Evolutionary conservation across 35 echinoderm and acorn worm species (phyloP), one percentile per base, ranked within the genome.

Genomic region (Ophiothrix spiculata): DNA sequence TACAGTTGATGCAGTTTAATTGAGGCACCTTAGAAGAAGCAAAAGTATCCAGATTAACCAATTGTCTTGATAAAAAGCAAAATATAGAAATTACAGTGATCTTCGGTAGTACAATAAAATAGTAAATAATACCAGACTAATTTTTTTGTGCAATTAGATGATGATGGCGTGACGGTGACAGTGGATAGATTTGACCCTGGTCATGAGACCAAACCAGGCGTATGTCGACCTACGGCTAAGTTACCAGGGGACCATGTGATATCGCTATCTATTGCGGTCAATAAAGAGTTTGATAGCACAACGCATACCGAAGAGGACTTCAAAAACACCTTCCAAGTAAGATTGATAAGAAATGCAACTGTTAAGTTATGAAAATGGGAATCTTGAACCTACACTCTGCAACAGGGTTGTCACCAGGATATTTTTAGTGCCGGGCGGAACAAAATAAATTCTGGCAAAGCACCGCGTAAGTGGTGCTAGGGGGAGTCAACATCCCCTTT

Each of bases 101-200:
- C 14, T 21, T 23, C 39, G n/a, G n/a, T n/a, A n/a, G n/a, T n/a
- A n/a, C n/a, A n/a, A n/a, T n/a, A n/a, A n/a, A n/a, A n/a, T n/a
- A n/a, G n/a, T n/a, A n/a, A n/a, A n/a, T n/a, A n/a, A n/a, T n/a
- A n/a, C n/a, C n/a, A n/a, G n/a, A n/a, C n/a, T 29, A 40, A 36
- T 74, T 32, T 79, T 79, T 28, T 39, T 64, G 0, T 19, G 13
- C 32, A 38, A 4, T 14, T 39, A 94, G 91, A 94, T 88, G 95
- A 93, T 39, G 96, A 99, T 75, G 96, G 96, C 0, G 81, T 99
- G 36, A 86, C 83, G 45, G 74, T 99, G 4, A 83, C 82, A 23
- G 38, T 99, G 39, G 92, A 91, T 87, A 78, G 96, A n/a, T 99
- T 94, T 87, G 96, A 99, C 37, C 96, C 96, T 15, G 92, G 96